Conservation (phyloP, 2,888 invertebrate genomes). For the Alcis repandata region DNA sequence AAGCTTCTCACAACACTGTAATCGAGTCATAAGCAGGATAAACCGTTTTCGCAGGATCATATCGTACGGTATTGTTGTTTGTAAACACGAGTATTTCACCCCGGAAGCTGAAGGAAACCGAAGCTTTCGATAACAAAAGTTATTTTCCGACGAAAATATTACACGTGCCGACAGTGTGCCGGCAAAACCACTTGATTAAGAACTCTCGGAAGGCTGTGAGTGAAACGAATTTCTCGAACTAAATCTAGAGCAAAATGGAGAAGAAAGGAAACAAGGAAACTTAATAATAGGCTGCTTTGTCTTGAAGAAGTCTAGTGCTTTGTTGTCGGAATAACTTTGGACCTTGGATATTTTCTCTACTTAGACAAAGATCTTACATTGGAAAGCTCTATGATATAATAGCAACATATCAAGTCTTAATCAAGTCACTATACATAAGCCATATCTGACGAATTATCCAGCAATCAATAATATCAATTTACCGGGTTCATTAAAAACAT, state of each 20-base stretch:
- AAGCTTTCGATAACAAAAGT: slow-evolving; percentile 12
- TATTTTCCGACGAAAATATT: slow-evolving; percentile 14
- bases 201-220: neutral
- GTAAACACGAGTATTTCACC: slow-evolving; percentile 18
- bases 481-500: no score
- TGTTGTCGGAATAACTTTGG: no score
- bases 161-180: slow-evolving; percentile 17
- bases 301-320: no score
- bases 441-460: no score
- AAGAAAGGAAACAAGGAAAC: neutral
- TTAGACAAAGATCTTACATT: no score
- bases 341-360: no score
- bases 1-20: neutral
- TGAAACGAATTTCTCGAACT: no score
- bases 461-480: no score
- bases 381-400: no score
- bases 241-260: neutral
- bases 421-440: no score
- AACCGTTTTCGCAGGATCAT: neutral
- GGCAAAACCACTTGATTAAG: neutral
- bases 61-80: neutral
- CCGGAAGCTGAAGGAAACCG: slow-evolving; percentile 4
- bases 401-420: no score
- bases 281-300: no score
- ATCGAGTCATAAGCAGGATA: neutral